Evolutionary conservation across 2,888 invertebrate species (phyloP).

Genomic region (Ommatoiulus sabulosus): DNA sequence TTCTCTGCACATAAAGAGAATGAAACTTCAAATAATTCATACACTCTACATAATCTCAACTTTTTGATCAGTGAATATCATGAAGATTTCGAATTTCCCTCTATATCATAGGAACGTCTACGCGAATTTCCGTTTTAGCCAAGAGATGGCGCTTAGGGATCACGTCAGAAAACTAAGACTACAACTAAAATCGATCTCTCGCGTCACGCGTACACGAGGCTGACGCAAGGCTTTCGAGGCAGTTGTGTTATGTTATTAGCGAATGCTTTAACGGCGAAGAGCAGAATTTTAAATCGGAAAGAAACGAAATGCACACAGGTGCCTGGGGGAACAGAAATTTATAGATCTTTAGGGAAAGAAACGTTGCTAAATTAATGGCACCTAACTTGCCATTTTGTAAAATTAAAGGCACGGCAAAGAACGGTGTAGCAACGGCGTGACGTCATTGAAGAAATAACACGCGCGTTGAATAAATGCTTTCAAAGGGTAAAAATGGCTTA

Average conservation of each 20-base stretch:
- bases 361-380: slow-evolving; percentile 2
- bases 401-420: background rate
- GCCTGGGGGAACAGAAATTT: background rate
- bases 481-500: background rate
- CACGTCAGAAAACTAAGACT: background rate
- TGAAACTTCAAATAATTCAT: too few relatives aligned
- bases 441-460: background rate
- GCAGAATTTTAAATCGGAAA: slow-evolving; percentile 40
- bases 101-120: background rate
- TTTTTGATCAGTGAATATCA: too few relatives aligned
- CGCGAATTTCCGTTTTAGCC: background rate
- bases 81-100: background rate
- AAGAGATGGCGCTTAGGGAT: background rate
- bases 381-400: background rate
- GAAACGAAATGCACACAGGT: slow-evolving; percentile 24
- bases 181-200: background rate
- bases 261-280: slow-evolving; percentile 24
- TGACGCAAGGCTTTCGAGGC: background rate
- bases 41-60: too few relatives aligned
- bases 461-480: background rate
- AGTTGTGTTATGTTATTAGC: background rate
- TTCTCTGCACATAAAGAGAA: too few relatives aligned
- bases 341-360: slow-evolving; percentile 39
- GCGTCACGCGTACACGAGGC: background rate
- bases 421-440: background rate